Evolutionary conservation across 2,888 invertebrate genomes (phyloP), one percentile per base, ranked within the genome.

Genomic region (Agonopterix heracliana): DNA sequence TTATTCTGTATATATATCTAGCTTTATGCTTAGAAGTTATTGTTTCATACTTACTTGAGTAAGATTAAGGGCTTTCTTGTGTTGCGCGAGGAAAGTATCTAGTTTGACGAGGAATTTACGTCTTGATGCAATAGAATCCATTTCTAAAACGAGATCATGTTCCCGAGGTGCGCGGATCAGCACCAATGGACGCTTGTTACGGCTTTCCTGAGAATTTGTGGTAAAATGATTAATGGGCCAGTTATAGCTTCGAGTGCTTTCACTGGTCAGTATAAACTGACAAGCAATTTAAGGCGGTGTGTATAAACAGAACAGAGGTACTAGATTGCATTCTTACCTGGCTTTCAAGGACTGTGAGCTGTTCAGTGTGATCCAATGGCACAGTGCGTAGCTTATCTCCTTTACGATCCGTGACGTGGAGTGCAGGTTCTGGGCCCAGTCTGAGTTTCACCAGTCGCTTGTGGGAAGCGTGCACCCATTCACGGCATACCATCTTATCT

Each of bases 391-490:
- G 80, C 63, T 96, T 96, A 69, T 98, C 97, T 0, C 98, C 97
- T 71, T 98, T 97, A 8, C 98, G 90, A 64, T 97, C 96, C 0
- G 97, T 94, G 1, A 96, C 95, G 63, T 96, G 94, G 11, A 97
- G 90, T 0, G 94, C 94, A 0, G 94, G 91, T 71, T 97, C 97
- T 0, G 97, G 96, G 0, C 97, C 97, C 62, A 98, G 94, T 58
- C 96, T 94, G 0, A 97, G 91, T 63, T 96, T 97, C 0, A 98
- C 97, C 41, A 96, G 78, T 0, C 98, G 91, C 63, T 96, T 96
- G 76, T 97, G 93, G 61, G 97, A 96, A 1, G 96, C 96, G 70
- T 97, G 97, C 12, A 98, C 89, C 98, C 98, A 98, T 77, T 98
- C 97, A 34, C 96, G 93, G 41, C 97, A 97, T 44, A 96, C 90